These are phyloP conservation scores for Campoletis raptor DNA, from an alignment of 2,888 invertebrate genomes.

Conservation along the genomic window DNA sequence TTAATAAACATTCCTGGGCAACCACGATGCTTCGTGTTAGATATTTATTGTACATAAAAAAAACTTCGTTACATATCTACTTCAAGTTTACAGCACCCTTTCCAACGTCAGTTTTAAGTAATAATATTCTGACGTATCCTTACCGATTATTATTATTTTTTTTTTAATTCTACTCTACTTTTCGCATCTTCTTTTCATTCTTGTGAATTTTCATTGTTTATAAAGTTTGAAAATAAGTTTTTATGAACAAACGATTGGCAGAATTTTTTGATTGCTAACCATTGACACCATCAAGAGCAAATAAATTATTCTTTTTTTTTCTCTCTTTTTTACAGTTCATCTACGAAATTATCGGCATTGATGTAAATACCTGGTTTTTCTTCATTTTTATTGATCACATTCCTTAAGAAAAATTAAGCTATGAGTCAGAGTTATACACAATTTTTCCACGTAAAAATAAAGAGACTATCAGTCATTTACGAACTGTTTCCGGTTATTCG, in stretches of 20 bases:
- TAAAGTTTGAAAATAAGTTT: background rate
- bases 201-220: conserved; percentile 1
- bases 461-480: conserved; percentile 70
- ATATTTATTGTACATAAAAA: conserved; percentile 20
- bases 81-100: conserved; percentile 19
- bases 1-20: conserved; percentile 64
- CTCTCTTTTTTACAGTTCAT: background rate
- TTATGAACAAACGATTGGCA: no score
- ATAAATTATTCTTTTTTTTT: no score
- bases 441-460: conserved; percentile 7
- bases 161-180: background rate
- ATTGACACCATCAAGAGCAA: background rate
- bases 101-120: conserved; percentile 11
- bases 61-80: conserved; percentile 23
- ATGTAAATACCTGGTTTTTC: background rate
- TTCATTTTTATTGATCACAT: background rate
- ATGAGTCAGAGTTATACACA: background rate
- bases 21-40: conserved; percentile 20
- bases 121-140: conserved; percentile 23
- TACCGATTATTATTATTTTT: background rate
- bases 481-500: conserved; percentile 74
- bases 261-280: background rate
- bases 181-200: background rate
- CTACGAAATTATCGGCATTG: background rate
- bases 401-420: background rate